Evolutionary conservation across 2,797 vertebrate genomes (phyloP).

Genomic region (Ptychobarbus kaznakovi): DNA sequence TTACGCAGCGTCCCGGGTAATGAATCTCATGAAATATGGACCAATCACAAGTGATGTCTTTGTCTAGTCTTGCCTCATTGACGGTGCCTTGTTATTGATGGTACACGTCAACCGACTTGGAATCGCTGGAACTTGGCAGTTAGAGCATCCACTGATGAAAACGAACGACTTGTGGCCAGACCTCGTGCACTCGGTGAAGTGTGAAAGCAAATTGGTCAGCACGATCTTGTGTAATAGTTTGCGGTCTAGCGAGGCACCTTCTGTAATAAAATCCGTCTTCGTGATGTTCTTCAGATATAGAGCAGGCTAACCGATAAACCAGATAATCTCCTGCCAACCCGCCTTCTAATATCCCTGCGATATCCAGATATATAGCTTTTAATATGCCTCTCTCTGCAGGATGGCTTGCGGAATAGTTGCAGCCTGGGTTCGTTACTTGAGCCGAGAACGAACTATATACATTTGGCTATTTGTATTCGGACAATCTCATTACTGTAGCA

Average conservation of each 20-base stretch:
- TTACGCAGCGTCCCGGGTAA: conserved; percentile 70
- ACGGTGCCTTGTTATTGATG: conserved; percentile 64
- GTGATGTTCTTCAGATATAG: conserved; percentile 42
- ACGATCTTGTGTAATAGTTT: conserved; percentile 67
- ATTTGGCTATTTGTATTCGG: background rate
- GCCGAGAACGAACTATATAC: background rate
- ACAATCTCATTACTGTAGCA: background rate
- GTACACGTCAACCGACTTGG: conserved; percentile 56
- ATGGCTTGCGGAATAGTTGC: background rate
- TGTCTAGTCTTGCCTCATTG: conserved; percentile 52
- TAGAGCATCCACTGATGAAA: conserved; percentile 68
- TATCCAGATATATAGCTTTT: conserved; percentile 46
- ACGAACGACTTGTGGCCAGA: background rate
- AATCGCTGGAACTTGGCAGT: conserved; percentile 64
- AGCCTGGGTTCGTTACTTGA: background rate
- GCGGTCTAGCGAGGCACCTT: conserved; percentile 56
- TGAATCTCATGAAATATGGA: conserved; percentile 71
- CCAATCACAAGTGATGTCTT: conserved; percentile 50
- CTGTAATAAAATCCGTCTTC: conserved; percentile 59
- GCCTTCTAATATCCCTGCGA: conserved; percentile 6
- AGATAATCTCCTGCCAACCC: conserved; percentile 28
- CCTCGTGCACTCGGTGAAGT: conserved; percentile 45
- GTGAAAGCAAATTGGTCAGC: conserved; percentile 72
- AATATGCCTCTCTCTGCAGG: conserved; percentile 26
- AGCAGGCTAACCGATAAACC: conserved; percentile 25